Evolutionary conservation across 2,113 vertebrate species (phyloP).

Genomic region (Lepisosteus osseus): DNA sequence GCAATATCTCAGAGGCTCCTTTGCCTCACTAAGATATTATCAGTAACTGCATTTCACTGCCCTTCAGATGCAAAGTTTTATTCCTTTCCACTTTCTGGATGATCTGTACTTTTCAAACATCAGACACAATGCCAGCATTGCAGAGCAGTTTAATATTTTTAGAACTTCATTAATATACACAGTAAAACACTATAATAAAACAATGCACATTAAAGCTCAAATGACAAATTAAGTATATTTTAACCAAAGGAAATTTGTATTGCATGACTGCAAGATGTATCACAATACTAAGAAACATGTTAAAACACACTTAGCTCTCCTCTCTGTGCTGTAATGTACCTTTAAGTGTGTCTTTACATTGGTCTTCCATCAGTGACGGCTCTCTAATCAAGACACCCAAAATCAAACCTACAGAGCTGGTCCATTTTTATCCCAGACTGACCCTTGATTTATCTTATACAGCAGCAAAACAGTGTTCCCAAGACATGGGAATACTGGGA

Average conservation of each 20-base stretch:
- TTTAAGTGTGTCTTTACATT: background rate
- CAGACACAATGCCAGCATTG: too few relatives aligned
- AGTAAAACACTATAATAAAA: background rate
- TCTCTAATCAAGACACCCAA: background rate
- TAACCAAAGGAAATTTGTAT: slow-evolving; percentile 1
- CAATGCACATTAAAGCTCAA: background rate
- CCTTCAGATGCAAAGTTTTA: too few relatives aligned
- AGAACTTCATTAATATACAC: background rate
- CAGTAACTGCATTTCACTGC: too few relatives aligned
- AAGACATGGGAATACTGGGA: background rate
- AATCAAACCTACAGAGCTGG: background rate
- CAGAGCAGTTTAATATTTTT: background rate
- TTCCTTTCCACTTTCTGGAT: too few relatives aligned
- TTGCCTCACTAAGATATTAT: too few relatives aligned
- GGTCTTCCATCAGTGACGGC: background rate
- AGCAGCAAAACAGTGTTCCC: background rate
- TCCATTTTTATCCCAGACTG: background rate
- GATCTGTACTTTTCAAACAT: too few relatives aligned
- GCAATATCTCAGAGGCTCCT: too few relatives aligned
- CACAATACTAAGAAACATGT: slow-evolving; percentile 20
- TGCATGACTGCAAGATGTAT: slow-evolving; percentile 4
- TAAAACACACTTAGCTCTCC: slow-evolving; percentile 8
- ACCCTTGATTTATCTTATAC: slow-evolving; percentile 4
- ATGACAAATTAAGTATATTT: slow-evolving; percentile 11
- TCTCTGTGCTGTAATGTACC: background rate